A percentile compares a stretch with the other conserved stretches of the same genome.
Evolutionary conservation across 2,797 vertebrate genomes (phyloP).

Genomic region (Serranus cabrilla): DNA sequence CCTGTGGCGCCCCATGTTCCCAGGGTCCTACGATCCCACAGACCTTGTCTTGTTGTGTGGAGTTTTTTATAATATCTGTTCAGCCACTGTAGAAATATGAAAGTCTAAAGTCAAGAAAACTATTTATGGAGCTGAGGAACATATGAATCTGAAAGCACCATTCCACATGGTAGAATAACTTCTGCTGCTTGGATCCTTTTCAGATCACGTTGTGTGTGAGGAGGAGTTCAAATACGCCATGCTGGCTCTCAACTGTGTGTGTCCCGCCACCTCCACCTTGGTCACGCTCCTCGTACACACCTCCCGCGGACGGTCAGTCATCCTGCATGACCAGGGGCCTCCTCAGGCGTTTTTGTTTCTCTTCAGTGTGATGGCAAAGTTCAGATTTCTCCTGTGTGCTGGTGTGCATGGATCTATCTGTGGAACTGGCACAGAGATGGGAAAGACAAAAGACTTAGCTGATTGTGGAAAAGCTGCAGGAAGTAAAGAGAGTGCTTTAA

Average conservation of each 20-base stretch:
- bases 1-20: too few species aligned
- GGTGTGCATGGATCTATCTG: slow-evolving; percentile 3
- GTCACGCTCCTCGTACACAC: slow-evolving; percentile 95
- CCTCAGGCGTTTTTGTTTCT: slow-evolving; percentile 18
- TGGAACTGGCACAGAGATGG: slow-evolving; percentile 12
- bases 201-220: slow-evolving; percentile 96
- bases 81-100: too few species aligned
- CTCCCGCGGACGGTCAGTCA: slow-evolving; percentile 93
- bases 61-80: too few species aligned
- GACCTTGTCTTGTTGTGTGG: too few species aligned
- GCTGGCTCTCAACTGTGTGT: slow-evolving; percentile 95
- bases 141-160: not conserved
- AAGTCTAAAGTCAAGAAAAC: too few species aligned
- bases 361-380: slow-evolving; percentile 33
- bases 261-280: slow-evolving; percentile 95
- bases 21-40: too few species aligned
- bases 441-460: slow-evolving; percentile 46
- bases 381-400: slow-evolving; percentile 24
- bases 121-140: too few species aligned
- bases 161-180: not conserved
- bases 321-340: not conserved
- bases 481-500: slow-evolving; percentile 35
- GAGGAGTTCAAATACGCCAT: slow-evolving; percentile 96
- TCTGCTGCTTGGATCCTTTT: slow-evolving; percentile 17
- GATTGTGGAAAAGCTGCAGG: slow-evolving; percentile 45